Percentiles rank a stretch among this genome's conserved stretches.
Conservation (phyloP, 2,888 invertebrate genomes). For the Caenorhabditis plicata region DNA sequence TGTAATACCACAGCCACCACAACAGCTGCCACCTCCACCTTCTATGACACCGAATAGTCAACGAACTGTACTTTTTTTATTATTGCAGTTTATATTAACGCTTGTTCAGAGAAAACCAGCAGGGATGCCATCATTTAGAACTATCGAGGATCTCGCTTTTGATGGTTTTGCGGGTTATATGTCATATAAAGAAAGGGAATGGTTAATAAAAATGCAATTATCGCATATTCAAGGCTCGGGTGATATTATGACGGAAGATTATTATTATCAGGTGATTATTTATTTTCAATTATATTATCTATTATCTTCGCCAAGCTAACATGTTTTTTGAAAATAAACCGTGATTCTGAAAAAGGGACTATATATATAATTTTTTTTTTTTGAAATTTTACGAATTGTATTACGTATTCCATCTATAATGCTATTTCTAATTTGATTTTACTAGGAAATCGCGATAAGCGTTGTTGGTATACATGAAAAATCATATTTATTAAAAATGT, state of each 20-base stretch:
- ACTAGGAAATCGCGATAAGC: no score
- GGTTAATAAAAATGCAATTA: constrained; percentile 92
- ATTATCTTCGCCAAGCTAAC: no score
- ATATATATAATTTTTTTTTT: no score
- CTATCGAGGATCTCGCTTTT: constrained; percentile 61
- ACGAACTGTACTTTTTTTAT: background rate
- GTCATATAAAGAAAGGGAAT: constrained; percentile 90
- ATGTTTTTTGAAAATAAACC: no score
- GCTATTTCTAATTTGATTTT: no score
- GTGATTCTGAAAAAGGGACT: no score
- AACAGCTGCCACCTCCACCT: background rate
- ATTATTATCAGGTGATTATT: constrained; percentile 79
- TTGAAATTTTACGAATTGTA: background rate
- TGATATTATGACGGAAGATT: constrained; percentile 94
- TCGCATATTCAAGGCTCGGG: constrained; percentile 84
- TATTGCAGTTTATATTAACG: background rate
- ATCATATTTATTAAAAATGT: no score
- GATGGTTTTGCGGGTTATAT: constrained; percentile 76
- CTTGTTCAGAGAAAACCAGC: constrained; percentile 24
- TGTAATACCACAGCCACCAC: constrained; percentile 12
- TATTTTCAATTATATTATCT: no score
- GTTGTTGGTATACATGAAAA: no score
- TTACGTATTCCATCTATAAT: no score
- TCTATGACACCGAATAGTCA: constrained; percentile 1
- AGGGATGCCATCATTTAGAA: constrained; percentile 51